These are phyloP conservation scores for Drosophila malerkotliana DNA, from an alignment of 1,140 invertebrate genomes.

Conservation along the genomic window DNA sequence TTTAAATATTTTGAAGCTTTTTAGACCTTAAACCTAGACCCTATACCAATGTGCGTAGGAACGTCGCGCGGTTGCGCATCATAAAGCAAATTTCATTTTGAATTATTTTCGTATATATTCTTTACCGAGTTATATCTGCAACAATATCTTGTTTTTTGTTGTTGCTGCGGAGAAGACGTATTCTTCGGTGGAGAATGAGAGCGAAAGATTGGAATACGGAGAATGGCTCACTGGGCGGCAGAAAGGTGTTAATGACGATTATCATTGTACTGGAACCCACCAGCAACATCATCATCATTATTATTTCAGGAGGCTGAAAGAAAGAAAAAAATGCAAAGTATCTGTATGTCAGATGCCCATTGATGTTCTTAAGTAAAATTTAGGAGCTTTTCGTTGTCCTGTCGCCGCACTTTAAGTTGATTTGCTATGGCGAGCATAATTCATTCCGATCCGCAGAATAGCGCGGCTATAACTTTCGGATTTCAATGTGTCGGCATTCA, in stretches of 20 bases:
- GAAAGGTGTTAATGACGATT: constrained; percentile 83
- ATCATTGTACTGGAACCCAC: constrained; percentile 53
- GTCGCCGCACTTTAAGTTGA: constrained; percentile 77
- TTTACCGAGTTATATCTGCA: constrained; percentile 40
- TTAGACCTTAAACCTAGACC: background rate
- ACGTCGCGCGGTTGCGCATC: constrained; percentile 79
- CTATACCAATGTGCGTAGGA: constrained; percentile 59
- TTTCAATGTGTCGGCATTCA: constrained; percentile 74
- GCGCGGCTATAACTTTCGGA: constrained; percentile 78
- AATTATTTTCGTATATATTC: constrained; percentile 81
- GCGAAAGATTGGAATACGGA: constrained; percentile 4
- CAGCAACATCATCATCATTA: constrained; percentile 57
- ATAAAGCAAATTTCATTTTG: constrained; percentile 84
- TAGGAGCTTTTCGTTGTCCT: constrained; percentile 77
- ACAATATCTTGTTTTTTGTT: constrained; percentile 24
- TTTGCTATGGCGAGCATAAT: constrained; percentile 83
- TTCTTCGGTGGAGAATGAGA: constrained; percentile 45
- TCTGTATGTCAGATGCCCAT: constrained; percentile 62
- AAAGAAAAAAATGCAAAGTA: background rate
- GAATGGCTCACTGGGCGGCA: constrained; percentile 64
- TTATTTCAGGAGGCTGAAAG: constrained; percentile 7
- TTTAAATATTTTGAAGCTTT: background rate
- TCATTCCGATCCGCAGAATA: constrained; percentile 56
- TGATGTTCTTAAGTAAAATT: constrained; percentile 83
- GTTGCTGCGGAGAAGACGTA: constrained; percentile 61